These are phyloP conservation scores for Dynastes grantii DNA, from an alignment of 2,888 invertebrate genomes.

Conservation along the genomic window DNA sequence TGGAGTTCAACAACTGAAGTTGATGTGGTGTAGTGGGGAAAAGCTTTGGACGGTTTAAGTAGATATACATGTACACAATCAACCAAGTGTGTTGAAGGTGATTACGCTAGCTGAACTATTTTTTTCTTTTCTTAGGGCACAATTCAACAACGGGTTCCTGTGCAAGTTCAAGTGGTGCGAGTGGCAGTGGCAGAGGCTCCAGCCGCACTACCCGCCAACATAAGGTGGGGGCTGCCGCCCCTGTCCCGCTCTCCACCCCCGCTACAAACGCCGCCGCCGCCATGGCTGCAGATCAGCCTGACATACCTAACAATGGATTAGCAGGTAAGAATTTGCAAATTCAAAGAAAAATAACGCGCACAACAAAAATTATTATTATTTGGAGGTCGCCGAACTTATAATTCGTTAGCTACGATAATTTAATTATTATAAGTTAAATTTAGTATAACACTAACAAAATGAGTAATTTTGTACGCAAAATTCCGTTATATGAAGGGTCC, in stretches of 20 bases:
- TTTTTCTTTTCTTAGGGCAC: constrained; percentile 62
- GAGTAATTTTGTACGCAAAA: too few species aligned
- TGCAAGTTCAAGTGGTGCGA: constrained; percentile 74
- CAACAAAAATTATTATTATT: too few species aligned
- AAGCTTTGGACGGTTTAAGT: too few species aligned
- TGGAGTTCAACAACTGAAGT: too few species aligned
- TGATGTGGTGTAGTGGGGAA: too few species aligned
- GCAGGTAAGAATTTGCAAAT: constrained; percentile 60
- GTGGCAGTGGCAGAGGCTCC: constrained; percentile 71
- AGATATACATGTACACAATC: too few species aligned
- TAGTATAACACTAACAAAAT: too few species aligned
- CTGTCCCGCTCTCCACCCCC: constrained; percentile 63
- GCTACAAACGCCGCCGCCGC: constrained; percentile 60
- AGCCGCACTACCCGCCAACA: constrained; percentile 69
- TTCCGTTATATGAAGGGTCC: too few species aligned
- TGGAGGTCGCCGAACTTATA: neutral
- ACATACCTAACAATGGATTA: constrained; percentile 67
- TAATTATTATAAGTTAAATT: too few species aligned
- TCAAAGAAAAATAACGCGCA: too few species aligned
- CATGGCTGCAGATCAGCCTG: constrained; percentile 68
- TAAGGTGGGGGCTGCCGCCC: constrained; percentile 68
- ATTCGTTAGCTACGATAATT: neutral
- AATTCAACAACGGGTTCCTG: constrained; percentile 78
- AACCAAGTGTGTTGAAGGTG: too few species aligned
- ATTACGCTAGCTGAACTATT: neutral